Conservation (phyloP, 2,113 vertebrate genomes). For the Rhagologus leucostigma region DNA sequence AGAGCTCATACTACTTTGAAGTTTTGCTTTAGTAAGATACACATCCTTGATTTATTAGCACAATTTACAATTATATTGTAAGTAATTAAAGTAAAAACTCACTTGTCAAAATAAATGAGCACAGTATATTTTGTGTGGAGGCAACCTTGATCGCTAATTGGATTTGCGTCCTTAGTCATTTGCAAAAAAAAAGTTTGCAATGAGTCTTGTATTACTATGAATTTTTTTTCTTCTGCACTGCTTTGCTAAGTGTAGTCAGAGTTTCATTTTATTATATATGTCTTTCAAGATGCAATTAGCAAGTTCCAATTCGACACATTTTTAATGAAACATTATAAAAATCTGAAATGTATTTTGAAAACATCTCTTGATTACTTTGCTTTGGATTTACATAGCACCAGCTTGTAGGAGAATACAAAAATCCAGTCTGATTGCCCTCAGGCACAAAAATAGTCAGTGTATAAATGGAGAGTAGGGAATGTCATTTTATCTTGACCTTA, state of each 20-base stretch:
- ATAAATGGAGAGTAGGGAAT: background rate
- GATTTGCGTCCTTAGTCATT: background rate
- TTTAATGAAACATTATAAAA: background rate
- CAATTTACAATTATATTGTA: conserved; percentile 7
- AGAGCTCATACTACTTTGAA: background rate
- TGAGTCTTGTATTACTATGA: background rate
- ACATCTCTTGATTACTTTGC: background rate
- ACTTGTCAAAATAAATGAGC: conserved; percentile 49
- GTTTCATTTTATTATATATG: background rate
- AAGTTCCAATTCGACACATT: background rate
- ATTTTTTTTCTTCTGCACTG: background rate
- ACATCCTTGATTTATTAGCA: conserved; percentile 14
- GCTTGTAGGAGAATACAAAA: background rate
- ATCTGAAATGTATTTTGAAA: background rate
- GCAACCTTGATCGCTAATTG: conserved; percentile 13
- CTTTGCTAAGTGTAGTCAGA: background rate
- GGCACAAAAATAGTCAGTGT: background rate
- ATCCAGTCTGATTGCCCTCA: background rate
- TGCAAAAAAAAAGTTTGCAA: background rate
- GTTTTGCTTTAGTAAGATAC: background rate
- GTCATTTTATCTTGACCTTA: background rate
- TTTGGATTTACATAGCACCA: background rate
- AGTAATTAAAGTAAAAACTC: conserved; percentile 41
- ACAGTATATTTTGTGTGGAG: background rate
- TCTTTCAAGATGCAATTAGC: background rate